Base-by-base conservation (phyloP, 2,888 invertebrate genomes). In the Mactromeris polynyma region DNA sequence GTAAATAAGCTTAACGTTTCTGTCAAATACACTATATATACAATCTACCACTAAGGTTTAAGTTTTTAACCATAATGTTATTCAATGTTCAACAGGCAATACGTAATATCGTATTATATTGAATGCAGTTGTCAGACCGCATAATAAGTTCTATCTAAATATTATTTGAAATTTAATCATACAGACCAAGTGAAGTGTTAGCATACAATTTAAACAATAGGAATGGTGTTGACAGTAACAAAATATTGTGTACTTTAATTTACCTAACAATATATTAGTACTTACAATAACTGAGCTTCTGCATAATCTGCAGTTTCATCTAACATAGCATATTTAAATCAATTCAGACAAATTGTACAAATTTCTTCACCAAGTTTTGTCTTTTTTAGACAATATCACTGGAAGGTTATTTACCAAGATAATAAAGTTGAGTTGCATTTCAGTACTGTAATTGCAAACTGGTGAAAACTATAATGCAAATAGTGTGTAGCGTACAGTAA, bases 101-200 rank as follows among this genome's bases (percentile, higher is more conserved):
- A 64, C 26, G 58, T 64, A 64, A 64, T 64, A 64, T 64, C 58
- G 26, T 64, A 64, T 64, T 26, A 64, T 64, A 64, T 64, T 64
- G 58, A n/a, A 64, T 26, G 11, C 26, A 64, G 58, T 64, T 64
- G 58, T 64, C 58, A 64, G 58, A n/a, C 58, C n/a, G 26, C 58
- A 26, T 26, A 64, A 64, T 64, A 64, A 4, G n/a, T 64, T 64
- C 58, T 64, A 64, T 64, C 9, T 64, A 64, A 64, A 64, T 64
- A 64, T 64, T 64, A 64, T 64, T 64, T 64, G 58, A 64, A 64
- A 64, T 64, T 64, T 64, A 64, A 64, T n/a, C 58, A 64, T 7
- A 26, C n/a, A 64, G 58, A 6, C 58, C 4, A n/a, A n/a, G 58
- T 7, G 11, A 26, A 26, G 26, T 26, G 26, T 26, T n/a, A 64